Conservation (phyloP, 2,797 vertebrate genomes). For the Lithobates pipiens region DNA sequence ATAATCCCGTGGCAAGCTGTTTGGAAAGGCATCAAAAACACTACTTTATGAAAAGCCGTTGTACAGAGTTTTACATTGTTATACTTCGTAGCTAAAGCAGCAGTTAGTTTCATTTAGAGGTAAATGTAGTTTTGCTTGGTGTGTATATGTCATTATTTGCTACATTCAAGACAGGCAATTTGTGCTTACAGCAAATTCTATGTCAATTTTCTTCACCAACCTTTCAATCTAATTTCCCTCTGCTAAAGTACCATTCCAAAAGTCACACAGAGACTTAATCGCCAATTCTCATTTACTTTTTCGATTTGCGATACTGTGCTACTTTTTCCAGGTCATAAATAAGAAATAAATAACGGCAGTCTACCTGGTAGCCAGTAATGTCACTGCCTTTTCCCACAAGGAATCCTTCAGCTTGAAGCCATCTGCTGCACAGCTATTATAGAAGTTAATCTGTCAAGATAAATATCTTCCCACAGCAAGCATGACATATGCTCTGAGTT, state of each 20-base stretch:
- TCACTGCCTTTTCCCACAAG: not conserved
- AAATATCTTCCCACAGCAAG: constrained; percentile 62
- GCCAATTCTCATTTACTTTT: constrained; percentile 4
- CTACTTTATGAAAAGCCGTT: not conserved
- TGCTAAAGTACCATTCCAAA: constrained; percentile 11
- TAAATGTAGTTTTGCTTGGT: not conserved
- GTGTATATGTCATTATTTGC: constrained; percentile 1
- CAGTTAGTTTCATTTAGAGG: too few relatives aligned
- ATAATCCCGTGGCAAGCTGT: not conserved
- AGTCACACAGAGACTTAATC: constrained; percentile 22
- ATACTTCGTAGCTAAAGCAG: not conserved
- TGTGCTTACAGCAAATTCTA: constrained; percentile 29
- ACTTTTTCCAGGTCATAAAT: constrained; percentile 14
- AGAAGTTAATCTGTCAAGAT: constrained; percentile 65
- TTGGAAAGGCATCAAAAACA: not conserved
- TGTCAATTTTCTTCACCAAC: constrained; percentile 30
- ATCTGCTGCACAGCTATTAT: constrained; percentile 58
- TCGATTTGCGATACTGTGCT: not conserved
- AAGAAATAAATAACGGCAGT: not conserved
- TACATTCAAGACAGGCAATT: constrained; percentile 13
- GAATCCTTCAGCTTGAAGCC: constrained; percentile 12
- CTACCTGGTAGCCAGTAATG: constrained; percentile 27
- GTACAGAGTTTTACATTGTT: not conserved
- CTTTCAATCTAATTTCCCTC: constrained; percentile 31
- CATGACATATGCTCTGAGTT: constrained; percentile 67